A percentile compares a stretch with the other conserved stretches of the same genome.
Conservation (phyloP, 2,888 invertebrate species). For the Athetis lepigone region DNA sequence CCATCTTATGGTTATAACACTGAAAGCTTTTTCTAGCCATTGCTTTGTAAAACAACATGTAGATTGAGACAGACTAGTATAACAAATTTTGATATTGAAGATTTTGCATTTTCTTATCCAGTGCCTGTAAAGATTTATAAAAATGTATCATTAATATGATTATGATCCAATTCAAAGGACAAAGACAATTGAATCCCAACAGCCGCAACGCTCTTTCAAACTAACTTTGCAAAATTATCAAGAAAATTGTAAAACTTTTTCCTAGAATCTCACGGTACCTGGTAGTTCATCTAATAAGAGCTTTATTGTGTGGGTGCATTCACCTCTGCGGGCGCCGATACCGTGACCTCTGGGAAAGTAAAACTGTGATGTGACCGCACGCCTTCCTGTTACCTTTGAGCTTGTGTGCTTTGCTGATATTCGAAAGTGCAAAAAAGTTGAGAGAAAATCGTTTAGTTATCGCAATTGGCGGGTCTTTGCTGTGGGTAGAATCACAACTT, state of each 20-base stretch:
- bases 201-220: not conserved
- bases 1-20: too few species aligned
- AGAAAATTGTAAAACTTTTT: constrained; percentile 30
- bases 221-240: not conserved
- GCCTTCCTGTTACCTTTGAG: constrained; percentile 49
- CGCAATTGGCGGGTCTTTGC: not conserved
- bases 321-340: constrained; percentile 62
- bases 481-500: not conserved
- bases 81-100: too few species aligned
- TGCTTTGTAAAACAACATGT: too few species aligned
- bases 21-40: too few species aligned
- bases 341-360: constrained; percentile 65
- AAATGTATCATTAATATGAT: too few species aligned
- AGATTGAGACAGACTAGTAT: too few species aligned
- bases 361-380: constrained; percentile 56
- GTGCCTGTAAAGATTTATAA: too few species aligned
- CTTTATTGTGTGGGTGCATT: constrained; percentile 68
- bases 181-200: not conserved
- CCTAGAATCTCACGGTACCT: constrained; percentile 48
- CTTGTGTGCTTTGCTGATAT: constrained; percentile 23
- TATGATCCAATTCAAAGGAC: not conserved
- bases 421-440: constrained; percentile 31
- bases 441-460: not conserved
- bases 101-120: too few species aligned
- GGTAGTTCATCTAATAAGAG: constrained; percentile 57